Percentiles rank a stretch among this genome's conserved stretches.
Evolutionary conservation across 1,140 invertebrate species (phyloP).

Genomic region (Zaprionus camerounensis): DNA sequence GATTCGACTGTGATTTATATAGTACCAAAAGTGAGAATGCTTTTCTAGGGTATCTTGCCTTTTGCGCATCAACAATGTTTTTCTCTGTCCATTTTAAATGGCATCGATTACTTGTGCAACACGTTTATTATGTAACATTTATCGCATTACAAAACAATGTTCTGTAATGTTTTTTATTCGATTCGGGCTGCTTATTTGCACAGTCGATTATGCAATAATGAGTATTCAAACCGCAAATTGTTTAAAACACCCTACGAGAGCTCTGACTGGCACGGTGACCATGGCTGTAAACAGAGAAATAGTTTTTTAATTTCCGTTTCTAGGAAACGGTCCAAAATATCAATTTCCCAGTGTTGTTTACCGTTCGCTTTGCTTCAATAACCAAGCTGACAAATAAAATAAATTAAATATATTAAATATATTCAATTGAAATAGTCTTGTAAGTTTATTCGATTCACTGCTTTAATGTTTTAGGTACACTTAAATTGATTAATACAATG

Average conservation of each 20-base stretch:
- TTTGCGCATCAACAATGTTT: not conserved
- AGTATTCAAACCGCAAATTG: conserved; percentile 59
- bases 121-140: conserved; percentile 63
- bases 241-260: conserved; percentile 32
- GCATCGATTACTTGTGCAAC: conserved; percentile 27
- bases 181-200: conserved; percentile 58
- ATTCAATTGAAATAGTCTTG: too few relatives aligned
- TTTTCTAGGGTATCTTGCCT: not conserved
- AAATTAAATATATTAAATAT: too few relatives aligned
- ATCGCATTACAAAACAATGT: conserved; percentile 64
- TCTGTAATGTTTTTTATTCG: conserved; percentile 35
- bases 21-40: not conserved
- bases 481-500: too few relatives aligned
- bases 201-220: conserved; percentile 64
- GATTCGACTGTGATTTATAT: too few relatives aligned
- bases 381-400: not conserved
- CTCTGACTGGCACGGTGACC: not conserved
- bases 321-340: not conserved
- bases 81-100: conserved; percentile 27
- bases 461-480: too few relatives aligned
- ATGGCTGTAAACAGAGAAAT: not conserved
- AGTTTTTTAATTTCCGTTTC: conserved; percentile 65
- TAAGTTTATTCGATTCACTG: too few relatives aligned
- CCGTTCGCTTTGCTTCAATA: not conserved
- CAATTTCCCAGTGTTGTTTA: not conserved